phyloP scores from a whole-genome alignment of 2,797 vertebrate species.

The Chelon auratus region DNA sequence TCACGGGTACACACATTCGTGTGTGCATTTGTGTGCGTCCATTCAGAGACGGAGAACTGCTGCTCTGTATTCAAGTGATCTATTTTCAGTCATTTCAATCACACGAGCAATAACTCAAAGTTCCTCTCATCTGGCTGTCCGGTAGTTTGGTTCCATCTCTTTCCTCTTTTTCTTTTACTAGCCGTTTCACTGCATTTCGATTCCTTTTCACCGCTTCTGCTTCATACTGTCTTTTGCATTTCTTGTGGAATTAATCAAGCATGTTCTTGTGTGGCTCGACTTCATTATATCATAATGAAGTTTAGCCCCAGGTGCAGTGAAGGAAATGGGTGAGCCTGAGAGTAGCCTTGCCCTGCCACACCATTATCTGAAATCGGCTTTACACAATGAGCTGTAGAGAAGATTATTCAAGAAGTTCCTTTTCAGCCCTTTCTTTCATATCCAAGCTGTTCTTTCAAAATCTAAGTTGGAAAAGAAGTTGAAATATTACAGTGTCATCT shows the following conservation, averaged over 20 bases:
- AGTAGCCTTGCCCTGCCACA: slow-evolving; percentile 51
- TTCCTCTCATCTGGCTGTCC: slow-evolving; percentile 45
- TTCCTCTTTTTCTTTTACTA: neutral
- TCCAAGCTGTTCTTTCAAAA: slow-evolving; percentile 61
- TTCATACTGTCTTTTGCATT: slow-evolving; percentile 42
- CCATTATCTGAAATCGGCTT: slow-evolving; percentile 60
- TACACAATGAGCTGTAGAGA: slow-evolving; percentile 54
- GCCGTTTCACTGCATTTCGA: neutral
- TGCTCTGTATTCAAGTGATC: slow-evolving; percentile 60
- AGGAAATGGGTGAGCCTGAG: slow-evolving; percentile 63
- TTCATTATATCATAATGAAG: slow-evolving; percentile 77
- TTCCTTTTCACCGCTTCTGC: slow-evolving; percentile 9
- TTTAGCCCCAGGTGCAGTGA: slow-evolving; percentile 75
- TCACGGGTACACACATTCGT: slow-evolving; percentile 4
- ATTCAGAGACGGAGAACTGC: slow-evolving; percentile 51
- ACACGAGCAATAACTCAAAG: slow-evolving; percentile 50
- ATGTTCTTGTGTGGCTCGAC: slow-evolving; percentile 71
- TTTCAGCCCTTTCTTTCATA: slow-evolving; percentile 41
- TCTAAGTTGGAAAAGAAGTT: slow-evolving; percentile 66
- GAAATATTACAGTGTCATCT: slow-evolving; percentile 62
- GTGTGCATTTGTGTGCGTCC: slow-evolving; percentile 39
- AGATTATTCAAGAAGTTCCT: slow-evolving; percentile 49
- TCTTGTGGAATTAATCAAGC: slow-evolving; percentile 70
- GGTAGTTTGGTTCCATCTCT: slow-evolving; percentile 36
- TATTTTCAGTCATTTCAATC: slow-evolving; percentile 58